A percentile compares a stretch with the other conserved stretches of the same genome.
Conservation (phyloP, 1,140 invertebrate genomes). For the Caligus rogercresseyi region DNA sequence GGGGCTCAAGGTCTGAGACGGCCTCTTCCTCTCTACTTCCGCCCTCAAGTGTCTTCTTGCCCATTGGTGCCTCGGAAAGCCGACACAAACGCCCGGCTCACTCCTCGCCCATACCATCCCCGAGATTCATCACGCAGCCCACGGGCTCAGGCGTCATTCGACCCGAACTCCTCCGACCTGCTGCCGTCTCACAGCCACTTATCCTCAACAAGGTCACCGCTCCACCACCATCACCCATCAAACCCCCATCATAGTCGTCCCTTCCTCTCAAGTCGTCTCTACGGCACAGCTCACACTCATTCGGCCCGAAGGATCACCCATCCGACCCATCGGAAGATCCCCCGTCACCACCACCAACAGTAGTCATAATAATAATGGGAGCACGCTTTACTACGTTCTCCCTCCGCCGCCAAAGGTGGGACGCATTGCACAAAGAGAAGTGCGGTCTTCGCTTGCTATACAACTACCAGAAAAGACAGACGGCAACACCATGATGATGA, state of each 20-base stretch:
- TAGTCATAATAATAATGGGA: too few relatives aligned
- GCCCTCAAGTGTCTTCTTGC: neutral
- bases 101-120: slow-evolving; percentile 2
- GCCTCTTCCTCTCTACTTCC: slow-evolving; percentile 57
- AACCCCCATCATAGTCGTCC: neutral
- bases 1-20: slow-evolving; percentile 40
- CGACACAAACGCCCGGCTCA: slow-evolving; percentile 15
- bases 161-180: slow-evolving; percentile 25
- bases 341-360: too few relatives aligned
- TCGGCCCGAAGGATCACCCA: too few relatives aligned
- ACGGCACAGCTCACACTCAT: slow-evolving; percentile 5
- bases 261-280: slow-evolving; percentile 3
- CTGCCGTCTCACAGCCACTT: slow-evolving; percentile 9
- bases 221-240: slow-evolving; percentile 1
- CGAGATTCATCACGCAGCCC: slow-evolving; percentile 9
- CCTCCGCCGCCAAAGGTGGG: too few relatives aligned
- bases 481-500: too few relatives aligned
- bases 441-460: too few relatives aligned
- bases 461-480: too few relatives aligned
- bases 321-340: too few relatives aligned
- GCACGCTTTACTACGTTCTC: too few relatives aligned
- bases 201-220: slow-evolving; percentile 8
- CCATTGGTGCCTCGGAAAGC: neutral
- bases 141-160: slow-evolving; percentile 25
- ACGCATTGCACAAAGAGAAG: too few relatives aligned